phyloP scores from a whole-genome alignment of 2,797 vertebrate species.

The Chlorospingus flavigularis region DNA sequence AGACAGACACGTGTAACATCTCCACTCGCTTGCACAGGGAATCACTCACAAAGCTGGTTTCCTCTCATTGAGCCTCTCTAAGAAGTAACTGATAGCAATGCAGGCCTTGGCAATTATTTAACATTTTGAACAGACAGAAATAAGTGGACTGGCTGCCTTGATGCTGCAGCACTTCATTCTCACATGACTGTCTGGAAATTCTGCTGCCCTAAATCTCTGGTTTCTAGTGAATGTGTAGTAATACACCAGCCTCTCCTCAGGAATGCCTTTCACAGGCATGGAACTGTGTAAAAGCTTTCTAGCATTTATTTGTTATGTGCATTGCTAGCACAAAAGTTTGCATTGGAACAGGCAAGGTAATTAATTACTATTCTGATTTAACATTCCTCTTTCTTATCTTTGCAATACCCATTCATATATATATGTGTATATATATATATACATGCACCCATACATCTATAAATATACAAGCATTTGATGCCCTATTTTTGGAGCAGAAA shows the following conservation, averaged over 20 bases:
- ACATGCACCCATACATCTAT: background rate
- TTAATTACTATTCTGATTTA: background rate
- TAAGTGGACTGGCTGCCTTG: background rate
- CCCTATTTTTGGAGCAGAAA: conserved; percentile 39
- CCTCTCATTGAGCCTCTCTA: background rate
- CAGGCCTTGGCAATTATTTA: conserved; percentile 38
- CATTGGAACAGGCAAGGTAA: background rate
- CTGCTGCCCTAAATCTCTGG: conserved; percentile 6
- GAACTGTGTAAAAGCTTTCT: background rate
- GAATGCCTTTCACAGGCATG: background rate
- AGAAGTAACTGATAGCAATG: background rate
- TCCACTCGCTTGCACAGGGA: background rate
- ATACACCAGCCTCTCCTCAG: background rate
- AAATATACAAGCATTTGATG: background rate
- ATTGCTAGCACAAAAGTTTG: background rate
- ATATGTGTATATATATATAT: background rate
- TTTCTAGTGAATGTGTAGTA: background rate
- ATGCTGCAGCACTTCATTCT: background rate
- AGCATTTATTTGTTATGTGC: background rate
- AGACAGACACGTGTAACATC: background rate
- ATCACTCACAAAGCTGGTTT: background rate
- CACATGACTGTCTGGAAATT: conserved; percentile 36
- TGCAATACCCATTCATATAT: background rate
- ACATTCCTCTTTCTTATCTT: background rate
- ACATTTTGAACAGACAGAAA: conserved; percentile 1